Evolutionary conservation across 2,113 vertebrate genomes (phyloP).

Genomic region (Aldabrachelys gigantea): DNA sequence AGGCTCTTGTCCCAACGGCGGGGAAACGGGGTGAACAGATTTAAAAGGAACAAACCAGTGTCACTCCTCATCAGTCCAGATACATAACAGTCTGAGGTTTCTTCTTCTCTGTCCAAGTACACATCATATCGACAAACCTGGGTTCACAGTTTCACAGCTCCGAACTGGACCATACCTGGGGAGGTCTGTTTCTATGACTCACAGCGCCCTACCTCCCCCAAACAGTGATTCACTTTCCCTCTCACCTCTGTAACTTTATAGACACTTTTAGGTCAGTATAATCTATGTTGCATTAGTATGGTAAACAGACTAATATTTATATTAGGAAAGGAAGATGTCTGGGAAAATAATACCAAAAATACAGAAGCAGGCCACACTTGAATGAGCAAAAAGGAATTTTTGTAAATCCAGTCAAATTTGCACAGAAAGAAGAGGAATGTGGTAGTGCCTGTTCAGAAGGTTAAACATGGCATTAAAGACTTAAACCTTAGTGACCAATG

Average conservation of each 20-base stretch:
- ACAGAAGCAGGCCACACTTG: not conserved
- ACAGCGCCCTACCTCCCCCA: too few relatives aligned
- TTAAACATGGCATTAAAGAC: not conserved
- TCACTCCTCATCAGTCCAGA: not conserved
- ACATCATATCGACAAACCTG: not conserved
- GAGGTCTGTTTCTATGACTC: not conserved
- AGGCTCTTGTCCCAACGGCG: not conserved
- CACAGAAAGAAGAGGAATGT: not conserved
- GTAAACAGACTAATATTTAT: not conserved
- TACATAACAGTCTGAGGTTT: not conserved
- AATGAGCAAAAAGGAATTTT: not conserved
- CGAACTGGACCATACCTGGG: not conserved
- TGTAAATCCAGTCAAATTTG: not conserved
- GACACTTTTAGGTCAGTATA: not conserved
- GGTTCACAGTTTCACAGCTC: not conserved
- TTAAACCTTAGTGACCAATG: not conserved
- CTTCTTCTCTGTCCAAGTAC: not conserved
- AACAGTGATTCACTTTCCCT: not conserved
- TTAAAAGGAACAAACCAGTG: not conserved
- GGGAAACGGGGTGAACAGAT: not conserved
- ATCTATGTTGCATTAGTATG: not conserved
- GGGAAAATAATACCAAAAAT: not conserved
- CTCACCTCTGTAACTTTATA: not conserved
- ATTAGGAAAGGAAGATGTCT: not conserved
- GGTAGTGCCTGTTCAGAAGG: not conserved